Evolutionary conservation across 2,888 invertebrate species (phyloP), one percentile per base, ranked within the genome.

Genomic region (Escarpia spicata): DNA sequence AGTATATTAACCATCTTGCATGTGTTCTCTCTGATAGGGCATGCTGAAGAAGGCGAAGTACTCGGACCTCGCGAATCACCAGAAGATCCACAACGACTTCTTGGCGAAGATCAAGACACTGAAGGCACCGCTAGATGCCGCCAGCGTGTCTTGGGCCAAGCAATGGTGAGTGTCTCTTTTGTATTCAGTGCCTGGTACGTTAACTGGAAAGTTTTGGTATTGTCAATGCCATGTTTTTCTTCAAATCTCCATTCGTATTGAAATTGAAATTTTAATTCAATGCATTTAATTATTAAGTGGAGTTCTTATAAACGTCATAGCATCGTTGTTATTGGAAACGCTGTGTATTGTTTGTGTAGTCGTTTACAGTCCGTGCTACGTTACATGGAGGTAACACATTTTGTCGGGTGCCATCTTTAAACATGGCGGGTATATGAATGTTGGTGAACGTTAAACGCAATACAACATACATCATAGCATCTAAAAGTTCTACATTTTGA

Each of bases 11-110:
- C 75, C 19, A 26, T 26, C 6, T 6, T 75, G n/a, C n/a, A n/a
- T n/a, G 75, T 75, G 4, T 75, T 75, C 75, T 75, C 75, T n/a
- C n/a, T 6, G n/a, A 75, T 43, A 93, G 93, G 93, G 90, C 43
- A 93, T 92, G 92, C 92, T 93, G 92, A 52, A 92, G 89, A 92
- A 92, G 43, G 89, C 92, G n/a, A 92, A 92, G 26, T 92, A 92
- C 92, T 44, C 75, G 4, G 92, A 92, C 89, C 31, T 92, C 45
- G 89, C 43, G 12, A 31, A 75, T 6, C 92, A 92, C 19, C 43
- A 37, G 52, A 75, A 89, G 92, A 31, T 89, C 89, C 92, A 92
- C 43, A 90, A 15, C 26, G 92, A 92, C 60, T 92, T 92, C 92
- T 43, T 92, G 58, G 0, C 15, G 89, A 92, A 75, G 89, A 43